These are phyloP conservation scores for Tryphoninae sp. DNA, from an alignment of 2,888 invertebrate genomes.

Conservation along the genomic window DNA sequence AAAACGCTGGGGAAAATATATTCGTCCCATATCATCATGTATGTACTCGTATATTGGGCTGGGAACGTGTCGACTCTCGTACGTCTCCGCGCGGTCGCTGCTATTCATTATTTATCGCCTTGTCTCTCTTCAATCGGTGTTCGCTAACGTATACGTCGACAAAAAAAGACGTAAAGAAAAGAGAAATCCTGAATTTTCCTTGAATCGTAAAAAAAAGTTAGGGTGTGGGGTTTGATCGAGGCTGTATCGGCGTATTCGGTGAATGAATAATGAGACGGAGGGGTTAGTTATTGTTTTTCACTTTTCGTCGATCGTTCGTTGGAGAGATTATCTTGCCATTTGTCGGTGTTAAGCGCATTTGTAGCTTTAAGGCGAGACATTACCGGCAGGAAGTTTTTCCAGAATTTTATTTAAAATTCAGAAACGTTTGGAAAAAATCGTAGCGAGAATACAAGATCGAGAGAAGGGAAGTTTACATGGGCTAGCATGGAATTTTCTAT, in stretches of 20 bases:
- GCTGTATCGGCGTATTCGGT: background rate
- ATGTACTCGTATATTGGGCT: conserved; percentile 24
- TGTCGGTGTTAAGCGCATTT: background rate
- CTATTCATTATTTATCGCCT: conserved; percentile 56
- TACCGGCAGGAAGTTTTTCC: background rate
- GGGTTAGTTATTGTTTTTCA: background rate
- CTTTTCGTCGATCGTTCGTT: conserved; percentile 3
- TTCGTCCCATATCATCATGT: conserved; percentile 42
- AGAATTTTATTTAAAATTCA: background rate
- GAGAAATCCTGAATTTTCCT: background rate
- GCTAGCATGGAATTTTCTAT: too few relatives aligned
- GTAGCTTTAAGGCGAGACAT: background rate
- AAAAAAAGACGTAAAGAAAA: background rate
- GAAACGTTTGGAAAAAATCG: too few relatives aligned
- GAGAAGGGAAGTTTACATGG: too few relatives aligned
- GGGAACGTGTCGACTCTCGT: conserved; percentile 35
- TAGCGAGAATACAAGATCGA: too few relatives aligned
- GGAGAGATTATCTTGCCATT: background rate
- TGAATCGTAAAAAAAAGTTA: background rate
- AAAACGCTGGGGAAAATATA: conserved; percentile 41
- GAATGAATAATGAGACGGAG: conserved; percentile 17
- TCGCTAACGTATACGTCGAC: conserved; percentile 6
- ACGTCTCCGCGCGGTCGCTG: conserved; percentile 22
- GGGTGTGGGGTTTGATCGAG: background rate
- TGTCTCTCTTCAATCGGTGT: conserved; percentile 45